Conservation (phyloP, 2,797 vertebrate genomes). For the Melanotaenia maccullochi region DNA sequence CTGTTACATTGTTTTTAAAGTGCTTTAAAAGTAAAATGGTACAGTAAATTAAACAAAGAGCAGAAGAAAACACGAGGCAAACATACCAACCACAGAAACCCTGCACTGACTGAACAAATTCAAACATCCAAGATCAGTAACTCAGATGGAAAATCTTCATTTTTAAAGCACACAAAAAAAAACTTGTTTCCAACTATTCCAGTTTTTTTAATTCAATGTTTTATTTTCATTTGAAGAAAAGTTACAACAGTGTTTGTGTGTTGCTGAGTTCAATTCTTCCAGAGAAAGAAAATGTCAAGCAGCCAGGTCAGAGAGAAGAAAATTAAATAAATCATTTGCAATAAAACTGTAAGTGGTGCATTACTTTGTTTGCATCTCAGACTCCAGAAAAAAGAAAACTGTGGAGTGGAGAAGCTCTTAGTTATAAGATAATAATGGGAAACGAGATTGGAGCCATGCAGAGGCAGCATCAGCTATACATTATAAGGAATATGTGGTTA, state of each 20-base stretch:
- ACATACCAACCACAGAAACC: no score
- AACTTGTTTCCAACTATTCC: background rate
- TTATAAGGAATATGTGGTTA: constrained; percentile 1
- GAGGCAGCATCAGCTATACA: background rate
- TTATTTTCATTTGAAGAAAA: background rate
- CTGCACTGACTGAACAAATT: background rate
- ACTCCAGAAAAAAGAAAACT: background rate
- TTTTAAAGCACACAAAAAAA: background rate
- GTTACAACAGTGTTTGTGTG: background rate
- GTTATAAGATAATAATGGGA: constrained; percentile 11
- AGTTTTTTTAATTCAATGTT: background rate
- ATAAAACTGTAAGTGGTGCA: background rate
- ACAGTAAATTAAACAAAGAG: background rate
- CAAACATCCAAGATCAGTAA: background rate
- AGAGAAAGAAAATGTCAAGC: background rate
- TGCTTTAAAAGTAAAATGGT: background rate
- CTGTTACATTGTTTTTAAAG: background rate
- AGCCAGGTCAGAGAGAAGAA: background rate
- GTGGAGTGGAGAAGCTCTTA: background rate
- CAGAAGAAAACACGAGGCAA: background rate
- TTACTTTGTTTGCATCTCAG: background rate
- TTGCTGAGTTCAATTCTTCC: background rate
- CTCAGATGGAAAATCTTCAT: background rate
- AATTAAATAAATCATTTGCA: background rate
- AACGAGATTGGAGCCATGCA: background rate